Evolutionary conservation across 2,797 vertebrate species (phyloP).

Genomic region (Eidolon dupreanum): DNA sequence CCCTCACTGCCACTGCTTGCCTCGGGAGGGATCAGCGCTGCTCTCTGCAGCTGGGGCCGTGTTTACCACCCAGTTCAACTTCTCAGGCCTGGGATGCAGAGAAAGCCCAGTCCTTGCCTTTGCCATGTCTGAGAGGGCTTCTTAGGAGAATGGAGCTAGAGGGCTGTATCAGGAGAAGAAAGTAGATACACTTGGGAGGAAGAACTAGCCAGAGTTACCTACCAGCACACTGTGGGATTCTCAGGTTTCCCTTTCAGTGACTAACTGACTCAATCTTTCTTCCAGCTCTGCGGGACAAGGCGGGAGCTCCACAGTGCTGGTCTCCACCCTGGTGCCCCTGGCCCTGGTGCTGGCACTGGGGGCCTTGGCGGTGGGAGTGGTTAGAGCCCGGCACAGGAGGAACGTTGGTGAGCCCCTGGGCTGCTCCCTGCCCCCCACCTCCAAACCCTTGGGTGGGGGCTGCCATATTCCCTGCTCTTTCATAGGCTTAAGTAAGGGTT

Average conservation of each 20-base stretch:
- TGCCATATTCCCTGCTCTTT: background rate
- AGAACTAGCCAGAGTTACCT: background rate
- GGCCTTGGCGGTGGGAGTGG: slow-evolving; percentile 56
- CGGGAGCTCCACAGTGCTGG: background rate
- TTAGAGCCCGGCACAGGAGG: slow-evolving; percentile 79
- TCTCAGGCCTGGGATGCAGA: background rate
- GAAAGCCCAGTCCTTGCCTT: background rate
- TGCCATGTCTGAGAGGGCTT: background rate
- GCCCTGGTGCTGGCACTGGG: slow-evolving; percentile 74
- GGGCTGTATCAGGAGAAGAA: background rate
- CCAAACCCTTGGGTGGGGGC: background rate
- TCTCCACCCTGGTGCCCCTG: slow-evolving; percentile 64
- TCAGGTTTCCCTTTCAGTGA: background rate
- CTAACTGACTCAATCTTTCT: background rate
- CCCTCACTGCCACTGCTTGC: background rate
- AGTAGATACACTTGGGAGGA: background rate
- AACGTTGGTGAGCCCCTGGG: slow-evolving; percentile 83
- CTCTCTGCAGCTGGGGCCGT: rapidly evolving
- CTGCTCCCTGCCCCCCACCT: background rate
- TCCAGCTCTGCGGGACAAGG: slow-evolving; percentile 70
- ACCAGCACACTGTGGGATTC: background rate
- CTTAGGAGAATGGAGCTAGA: background rate
- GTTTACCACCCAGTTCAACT: background rate
- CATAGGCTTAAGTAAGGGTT: background rate
- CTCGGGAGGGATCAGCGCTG: rapidly evolving